Percentiles rank a stretch among this genome's conserved stretches.
These are phyloP conservation scores for Macrotis lagotis DNA, from an alignment of 2,113 vertebrate genomes.

Conservation along the genomic window DNA sequence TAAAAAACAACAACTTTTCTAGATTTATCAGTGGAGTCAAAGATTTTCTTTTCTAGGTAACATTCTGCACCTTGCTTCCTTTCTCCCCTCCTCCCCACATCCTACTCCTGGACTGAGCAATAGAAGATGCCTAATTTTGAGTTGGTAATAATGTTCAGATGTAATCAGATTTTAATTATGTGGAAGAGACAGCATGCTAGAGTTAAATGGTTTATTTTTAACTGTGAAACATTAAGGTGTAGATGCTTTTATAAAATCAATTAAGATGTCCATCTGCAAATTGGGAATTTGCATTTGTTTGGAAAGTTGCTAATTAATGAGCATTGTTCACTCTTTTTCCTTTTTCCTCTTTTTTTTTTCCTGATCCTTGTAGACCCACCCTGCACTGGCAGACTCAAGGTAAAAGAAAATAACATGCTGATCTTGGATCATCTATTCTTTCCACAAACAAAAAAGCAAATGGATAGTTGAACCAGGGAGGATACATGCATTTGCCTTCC, in stretches of 20 bases:
- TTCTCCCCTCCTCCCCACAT: background rate
- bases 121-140: conserved; percentile 39
- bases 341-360: background rate
- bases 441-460: background rate
- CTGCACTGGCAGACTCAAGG: background rate
- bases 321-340: background rate
- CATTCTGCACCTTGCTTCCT: background rate
- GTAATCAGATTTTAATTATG: conserved; percentile 52
- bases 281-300: conserved; percentile 47
- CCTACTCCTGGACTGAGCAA: background rate
- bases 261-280: conserved; percentile 53
- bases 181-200: conserved; percentile 15
- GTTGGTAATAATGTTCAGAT: conserved; percentile 18
- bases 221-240: conserved; percentile 46
- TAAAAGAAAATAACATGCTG: background rate
- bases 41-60: background rate
- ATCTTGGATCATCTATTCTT: background rate
- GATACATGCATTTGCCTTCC: background rate
- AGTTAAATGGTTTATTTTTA: conserved; percentile 45
- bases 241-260: conserved; percentile 51
- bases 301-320: conserved; percentile 53
- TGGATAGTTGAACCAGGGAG: background rate
- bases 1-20: conserved; percentile 30
- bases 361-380: conserved; percentile 1
- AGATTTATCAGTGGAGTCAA: background rate